Evolutionary conservation across 2,888 invertebrate species (phyloP).

Genomic region (Marronus borbonicus): DNA sequence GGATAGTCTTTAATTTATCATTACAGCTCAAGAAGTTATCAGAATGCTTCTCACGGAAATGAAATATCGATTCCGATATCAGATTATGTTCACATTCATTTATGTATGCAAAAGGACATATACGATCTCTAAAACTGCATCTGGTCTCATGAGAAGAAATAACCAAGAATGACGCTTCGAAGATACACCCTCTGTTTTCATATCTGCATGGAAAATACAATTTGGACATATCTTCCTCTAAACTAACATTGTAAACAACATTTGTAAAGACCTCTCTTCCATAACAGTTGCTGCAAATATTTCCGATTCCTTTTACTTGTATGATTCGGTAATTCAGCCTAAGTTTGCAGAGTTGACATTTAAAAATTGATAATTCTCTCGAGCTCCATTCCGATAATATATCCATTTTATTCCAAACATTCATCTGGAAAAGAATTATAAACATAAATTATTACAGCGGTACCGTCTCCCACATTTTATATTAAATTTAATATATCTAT

Average conservation of each 20-base stretch:
- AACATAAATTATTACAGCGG: no score
- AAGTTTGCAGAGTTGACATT: not conserved
- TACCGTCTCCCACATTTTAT: no score
- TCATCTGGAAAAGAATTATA: no score
- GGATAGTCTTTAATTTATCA: not conserved
- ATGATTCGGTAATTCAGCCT: slow-evolving; percentile 14
- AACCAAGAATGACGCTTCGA: not conserved
- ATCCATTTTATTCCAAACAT: no score
- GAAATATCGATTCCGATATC: not conserved
- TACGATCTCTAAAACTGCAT: slow-evolving; percentile 14
- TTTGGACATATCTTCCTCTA: slow-evolving; percentile 1
- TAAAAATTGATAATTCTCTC: not conserved
- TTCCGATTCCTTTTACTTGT: not conserved
- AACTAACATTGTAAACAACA: not conserved
- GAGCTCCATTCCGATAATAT: no score
- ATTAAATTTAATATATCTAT: no score
- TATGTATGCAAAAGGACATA: slow-evolving; percentile 22
- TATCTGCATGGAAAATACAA: not conserved
- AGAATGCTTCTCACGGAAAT: not conserved
- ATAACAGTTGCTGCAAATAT: slow-evolving; percentile 20
- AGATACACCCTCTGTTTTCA: slow-evolving; percentile 8
- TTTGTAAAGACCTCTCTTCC: slow-evolving; percentile 2
- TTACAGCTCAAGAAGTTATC: not conserved
- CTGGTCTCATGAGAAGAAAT: slow-evolving; percentile 5
- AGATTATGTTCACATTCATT: not conserved